Evolutionary conservation across 2,888 invertebrate genomes (phyloP), one percentile per base, ranked within the genome.

Genomic region (Odontocolon sp.): DNA sequence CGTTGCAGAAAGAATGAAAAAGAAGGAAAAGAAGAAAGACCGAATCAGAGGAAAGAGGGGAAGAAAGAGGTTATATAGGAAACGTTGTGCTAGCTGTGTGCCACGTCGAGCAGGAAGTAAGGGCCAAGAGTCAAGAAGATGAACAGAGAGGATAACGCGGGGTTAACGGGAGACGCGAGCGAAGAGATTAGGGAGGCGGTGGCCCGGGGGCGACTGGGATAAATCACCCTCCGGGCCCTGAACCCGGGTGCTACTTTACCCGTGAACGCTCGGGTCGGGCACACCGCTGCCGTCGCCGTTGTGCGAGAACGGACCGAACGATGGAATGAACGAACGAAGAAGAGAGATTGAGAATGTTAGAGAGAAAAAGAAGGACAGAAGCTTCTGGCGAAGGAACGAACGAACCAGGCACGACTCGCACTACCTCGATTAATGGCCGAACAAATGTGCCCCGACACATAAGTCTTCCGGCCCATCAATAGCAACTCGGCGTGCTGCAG

Each of bases 101-200:
- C 38, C 52, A 56, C 71, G 66, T 47, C 74, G 45, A 79, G 77
- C 67, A 77, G 77, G 71, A 79, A 75, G 77, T 74, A 67, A 78
- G 80, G 79, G 80, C 71, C 79, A 81, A 82, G 79, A 82, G 82
- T 82, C 83, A 80, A 81, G 83, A 83, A 82, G 83, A 83, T 83
- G 81, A 83, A 83, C 80, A 82, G 81, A 80, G 80, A 80, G 83
- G 81, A 80, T 81, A 83, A 81, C 81, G 81, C 79, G 79, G 79
- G 81, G 81, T 81, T 83, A 83, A 82, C 80, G 77, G 82, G 73
- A 78, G 79, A 77, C 79, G 80, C 73, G 77, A 80, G 79, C 75
- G 72, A 78, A 83, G 83, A 82, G 85, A 84, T 84, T 84, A 83
- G 83, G 81, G 83, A 82, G 84, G 84, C 81, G 82, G 83, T 79